Conservation (phyloP, 2,797 vertebrate genomes). For the Chelidonichthys spinosus region DNA sequence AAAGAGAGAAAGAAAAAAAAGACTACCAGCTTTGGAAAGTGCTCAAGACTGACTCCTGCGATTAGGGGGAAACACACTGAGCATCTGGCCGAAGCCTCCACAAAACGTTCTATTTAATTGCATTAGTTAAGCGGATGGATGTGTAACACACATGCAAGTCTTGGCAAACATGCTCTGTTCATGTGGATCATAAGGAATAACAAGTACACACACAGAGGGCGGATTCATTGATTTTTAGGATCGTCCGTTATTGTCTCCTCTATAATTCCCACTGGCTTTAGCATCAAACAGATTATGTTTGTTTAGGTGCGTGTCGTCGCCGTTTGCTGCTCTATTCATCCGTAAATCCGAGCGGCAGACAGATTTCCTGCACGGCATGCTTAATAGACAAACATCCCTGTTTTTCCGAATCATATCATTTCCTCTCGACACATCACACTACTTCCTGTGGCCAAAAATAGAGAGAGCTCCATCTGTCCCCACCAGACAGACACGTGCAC, state of each 20-base stretch:
- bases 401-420: conserved; percentile 70
- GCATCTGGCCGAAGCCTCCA: conserved; percentile 14
- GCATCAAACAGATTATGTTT: neutral
- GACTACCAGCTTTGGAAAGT: conserved; percentile 55
- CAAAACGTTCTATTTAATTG: conserved; percentile 26
- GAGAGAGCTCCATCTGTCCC: conserved; percentile 32
- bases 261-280: neutral
- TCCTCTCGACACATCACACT: conserved; percentile 74
- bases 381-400: conserved; percentile 73
- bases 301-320: neutral
- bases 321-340: conserved; percentile 13
- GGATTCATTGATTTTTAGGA: neutral
- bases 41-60: conserved; percentile 48
- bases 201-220: neutral
- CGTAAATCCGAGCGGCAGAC: conserved; percentile 40
- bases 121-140: neutral
- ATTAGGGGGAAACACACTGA: conserved; percentile 31
- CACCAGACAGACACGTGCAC: neutral
- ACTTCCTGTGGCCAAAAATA: conserved; percentile 76
- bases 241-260: neutral
- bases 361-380: conserved; percentile 74
- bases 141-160: neutral
- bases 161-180: neutral
- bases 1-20: conserved; percentile 22
- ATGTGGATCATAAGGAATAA: neutral